These are phyloP conservation scores for Novumbra hubbsi DNA, from an alignment of 2,797 vertebrate genomes.

Conservation along the genomic window DNA sequence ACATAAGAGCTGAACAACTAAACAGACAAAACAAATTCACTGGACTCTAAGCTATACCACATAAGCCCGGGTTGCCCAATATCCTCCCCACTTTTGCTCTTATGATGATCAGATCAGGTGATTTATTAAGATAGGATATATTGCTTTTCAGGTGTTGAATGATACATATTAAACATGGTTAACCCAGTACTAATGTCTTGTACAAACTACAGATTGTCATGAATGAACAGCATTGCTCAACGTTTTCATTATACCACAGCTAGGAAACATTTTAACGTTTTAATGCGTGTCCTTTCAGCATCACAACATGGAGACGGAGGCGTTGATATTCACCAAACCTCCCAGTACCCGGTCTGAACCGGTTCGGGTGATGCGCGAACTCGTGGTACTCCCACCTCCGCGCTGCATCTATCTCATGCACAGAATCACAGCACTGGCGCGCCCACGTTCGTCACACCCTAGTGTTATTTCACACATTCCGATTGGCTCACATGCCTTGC, in stretches of 20 bases:
- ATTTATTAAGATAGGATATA: no score
- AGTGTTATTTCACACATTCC: background rate
- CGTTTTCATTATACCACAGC: background rate
- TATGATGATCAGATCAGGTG: no score
- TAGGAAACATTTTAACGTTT: slow-evolving; percentile 23
- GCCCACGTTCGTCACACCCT: slow-evolving; percentile 28
- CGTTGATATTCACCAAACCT: slow-evolving; percentile 60
- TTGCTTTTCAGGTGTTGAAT: no score
- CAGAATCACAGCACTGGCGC: slow-evolving; percentile 54
- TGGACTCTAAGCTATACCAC: no score
- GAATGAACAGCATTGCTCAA: background rate
- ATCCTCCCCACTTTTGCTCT: no score
- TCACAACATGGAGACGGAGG: slow-evolving; percentile 48
- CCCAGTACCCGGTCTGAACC: slow-evolving; percentile 78
- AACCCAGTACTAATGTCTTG: background rate
- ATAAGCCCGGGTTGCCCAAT: no score
- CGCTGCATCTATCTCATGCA: slow-evolving; percentile 46
- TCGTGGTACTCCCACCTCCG: slow-evolving; percentile 52
- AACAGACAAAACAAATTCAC: no score
- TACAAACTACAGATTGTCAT: background rate
- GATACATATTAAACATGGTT: no score
- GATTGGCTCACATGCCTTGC: slow-evolving; percentile 54
- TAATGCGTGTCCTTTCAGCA: slow-evolving; percentile 57
- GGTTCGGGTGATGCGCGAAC: slow-evolving; percentile 74
- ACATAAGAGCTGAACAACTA: no score